These are phyloP conservation scores for Pseudoatta argentina DNA, from an alignment of 1,140 invertebrate species.

Conservation along the genomic window DNA sequence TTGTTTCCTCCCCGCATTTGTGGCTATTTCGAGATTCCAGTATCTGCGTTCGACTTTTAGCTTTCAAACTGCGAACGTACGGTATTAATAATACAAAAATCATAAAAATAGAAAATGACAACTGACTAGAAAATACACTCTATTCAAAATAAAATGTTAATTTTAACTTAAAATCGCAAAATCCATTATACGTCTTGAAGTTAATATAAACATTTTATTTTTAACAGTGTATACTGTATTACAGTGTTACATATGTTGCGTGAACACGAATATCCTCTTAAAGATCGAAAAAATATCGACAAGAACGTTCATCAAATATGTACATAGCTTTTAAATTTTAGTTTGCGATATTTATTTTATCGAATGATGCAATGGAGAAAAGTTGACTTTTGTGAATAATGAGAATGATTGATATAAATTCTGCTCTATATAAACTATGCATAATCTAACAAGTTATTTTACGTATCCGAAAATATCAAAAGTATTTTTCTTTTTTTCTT, in stretches of 20 bases:
- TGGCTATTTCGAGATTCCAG: slow-evolving; percentile 41
- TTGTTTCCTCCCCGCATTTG: slow-evolving; percentile 52
- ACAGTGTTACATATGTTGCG: background rate
- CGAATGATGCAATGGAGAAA: background rate
- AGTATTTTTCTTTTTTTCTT: background rate
- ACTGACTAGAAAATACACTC: background rate
- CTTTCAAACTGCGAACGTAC: background rate
- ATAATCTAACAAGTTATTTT: background rate
- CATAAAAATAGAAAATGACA: background rate
- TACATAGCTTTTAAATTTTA: background rate
- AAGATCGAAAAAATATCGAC: background rate
- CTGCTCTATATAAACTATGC: background rate
- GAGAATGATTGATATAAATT: background rate
- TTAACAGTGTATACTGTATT: too few relatives aligned
- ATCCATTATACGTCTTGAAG: too few relatives aligned
- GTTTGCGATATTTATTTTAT: background rate
- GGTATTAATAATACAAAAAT: background rate
- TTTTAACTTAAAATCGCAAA: too few relatives aligned
- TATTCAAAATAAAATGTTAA: background rate
- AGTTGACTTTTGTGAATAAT: background rate
- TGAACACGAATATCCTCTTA: background rate
- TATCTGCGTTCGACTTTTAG: slow-evolving; percentile 12
- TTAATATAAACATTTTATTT: too few relatives aligned
- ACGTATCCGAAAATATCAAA: background rate
- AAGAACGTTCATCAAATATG: background rate